Evolutionary conservation across 30 jellyfish, hydroid and myxozoan species (phyloP), one percentile per base, ranked within the genome.

Genomic region (Hydractinia symbiolongicarpus): DNA sequence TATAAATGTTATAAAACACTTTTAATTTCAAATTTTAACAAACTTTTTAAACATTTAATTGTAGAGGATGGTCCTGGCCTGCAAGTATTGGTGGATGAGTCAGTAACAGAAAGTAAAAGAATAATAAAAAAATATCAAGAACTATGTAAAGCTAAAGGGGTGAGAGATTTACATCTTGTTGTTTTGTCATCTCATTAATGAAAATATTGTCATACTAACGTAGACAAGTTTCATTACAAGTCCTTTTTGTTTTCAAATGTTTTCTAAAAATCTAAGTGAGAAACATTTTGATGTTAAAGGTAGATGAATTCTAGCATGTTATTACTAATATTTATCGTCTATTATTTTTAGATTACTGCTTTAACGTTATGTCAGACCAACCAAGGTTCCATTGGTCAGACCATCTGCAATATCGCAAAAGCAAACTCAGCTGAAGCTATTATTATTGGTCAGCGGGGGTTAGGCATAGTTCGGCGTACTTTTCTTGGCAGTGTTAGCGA

Each of bases 401-500:
- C 96, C 15, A 88, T 88, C 66, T 88, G 90, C 58, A 83, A 83
- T 69, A 61, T 88, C 61, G 94, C 94, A 4, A 76, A 84, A 19
- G 94, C 78, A 56, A 83, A 83, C 61, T 69, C 79, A 20, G 96
- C 96, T 54, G 44, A 21, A 30, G 53, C 79, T 0, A 78, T 88
- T 15, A 61, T 83, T 8, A 79, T 88, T 82, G 96, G 96, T 2
- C 69, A 89, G 30, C 72, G 96, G 9, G 96, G 96, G 3, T 75
- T 88, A 16, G 96, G 96, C 21, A 66, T 83, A 11, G 89, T 88
- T 69, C 88, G 96, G 50, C 82, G 96, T 54, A 88, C 96, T 9
- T 73, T 88, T 50, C 89, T 88, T 15, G 96, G 96, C 4, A 88
- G 96, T 78, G 96, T 88, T 61, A 88, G 96, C 56, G 96, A 88